Conservation (phyloP, 1,140 invertebrate species). For the Brachionus calyciflorus region DNA sequence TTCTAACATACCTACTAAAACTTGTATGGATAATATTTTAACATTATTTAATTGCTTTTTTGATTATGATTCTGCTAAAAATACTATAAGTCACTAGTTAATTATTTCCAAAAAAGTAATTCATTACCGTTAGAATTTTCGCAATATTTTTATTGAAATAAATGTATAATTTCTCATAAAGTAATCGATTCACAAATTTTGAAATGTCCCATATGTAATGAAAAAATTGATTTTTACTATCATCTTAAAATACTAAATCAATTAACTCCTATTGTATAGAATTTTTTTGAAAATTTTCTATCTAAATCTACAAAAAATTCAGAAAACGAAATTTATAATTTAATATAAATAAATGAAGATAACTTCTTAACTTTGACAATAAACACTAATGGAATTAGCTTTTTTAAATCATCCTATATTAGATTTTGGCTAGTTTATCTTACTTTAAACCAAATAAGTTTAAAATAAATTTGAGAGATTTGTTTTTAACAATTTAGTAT, state of each 20-base stretch:
- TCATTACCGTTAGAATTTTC: neutral
- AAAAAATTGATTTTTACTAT: neutral
- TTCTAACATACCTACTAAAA: neutral
- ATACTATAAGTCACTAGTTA: neutral
- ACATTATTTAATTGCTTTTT: neutral
- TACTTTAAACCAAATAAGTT: neutral
- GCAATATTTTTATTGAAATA: neutral
- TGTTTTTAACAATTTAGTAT: neutral
- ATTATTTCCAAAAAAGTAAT: neutral
- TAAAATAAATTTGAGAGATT: neutral
- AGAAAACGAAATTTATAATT: neutral
- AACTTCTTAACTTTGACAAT: neutral
- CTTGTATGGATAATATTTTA: neutral
- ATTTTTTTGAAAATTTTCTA: too few relatives aligned
- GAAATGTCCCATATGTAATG: neutral
- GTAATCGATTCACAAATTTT: neutral
- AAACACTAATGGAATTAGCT: neutral
- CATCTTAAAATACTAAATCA: neutral
- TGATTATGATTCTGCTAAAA: neutral
- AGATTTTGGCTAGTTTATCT: slow-evolving; percentile 16
- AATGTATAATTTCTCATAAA: neutral
- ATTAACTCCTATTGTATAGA: neutral
- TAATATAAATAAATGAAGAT: neutral
- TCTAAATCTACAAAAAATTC: too few relatives aligned
- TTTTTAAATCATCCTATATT: neutral